A percentile compares a stretch with the other conserved stretches of the same genome.
Conservation (phyloP, 2,113 vertebrate genomes). For the Pitta sordida region DNA sequence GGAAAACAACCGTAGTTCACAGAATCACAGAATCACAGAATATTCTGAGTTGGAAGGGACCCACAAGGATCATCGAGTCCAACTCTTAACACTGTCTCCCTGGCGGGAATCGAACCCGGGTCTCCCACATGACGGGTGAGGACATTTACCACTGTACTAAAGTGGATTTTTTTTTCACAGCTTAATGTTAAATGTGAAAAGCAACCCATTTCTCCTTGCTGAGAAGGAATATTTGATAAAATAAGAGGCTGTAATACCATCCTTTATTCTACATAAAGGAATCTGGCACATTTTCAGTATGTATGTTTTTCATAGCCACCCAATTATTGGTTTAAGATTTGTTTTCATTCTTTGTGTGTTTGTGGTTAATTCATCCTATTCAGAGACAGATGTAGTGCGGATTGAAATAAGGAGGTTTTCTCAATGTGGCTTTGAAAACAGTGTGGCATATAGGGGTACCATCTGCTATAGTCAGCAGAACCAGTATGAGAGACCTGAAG, state of each 20-base stretch:
- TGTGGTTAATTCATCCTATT: background rate
- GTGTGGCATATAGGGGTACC: background rate
- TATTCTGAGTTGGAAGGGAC: too few relatives aligned
- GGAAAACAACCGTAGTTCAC: background rate
- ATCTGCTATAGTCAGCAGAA: background rate
- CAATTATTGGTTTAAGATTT: background rate
- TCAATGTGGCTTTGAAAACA: slow-evolving; percentile 24
- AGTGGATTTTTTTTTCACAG: too few relatives aligned
- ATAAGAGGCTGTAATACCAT: background rate
- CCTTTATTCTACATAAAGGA: background rate
- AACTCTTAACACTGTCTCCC: too few relatives aligned
- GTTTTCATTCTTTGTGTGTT: background rate
- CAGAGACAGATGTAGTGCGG: background rate
- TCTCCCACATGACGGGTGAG: too few relatives aligned
- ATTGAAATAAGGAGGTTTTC: slow-evolving; percentile 20
- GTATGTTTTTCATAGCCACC: background rate
- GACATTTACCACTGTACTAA: too few relatives aligned
- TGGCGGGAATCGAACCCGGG: too few relatives aligned
- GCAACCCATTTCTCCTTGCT: background rate
- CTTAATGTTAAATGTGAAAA: background rate
- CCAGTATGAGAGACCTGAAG: background rate
- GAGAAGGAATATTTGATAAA: background rate
- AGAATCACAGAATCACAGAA: too few relatives aligned
- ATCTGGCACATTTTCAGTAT: background rate
- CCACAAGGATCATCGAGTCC: too few relatives aligned